These are phyloP conservation scores for Gallinago undulata DNA, from an alignment of 2,113 vertebrate genomes.

Conservation along the genomic window DNA sequence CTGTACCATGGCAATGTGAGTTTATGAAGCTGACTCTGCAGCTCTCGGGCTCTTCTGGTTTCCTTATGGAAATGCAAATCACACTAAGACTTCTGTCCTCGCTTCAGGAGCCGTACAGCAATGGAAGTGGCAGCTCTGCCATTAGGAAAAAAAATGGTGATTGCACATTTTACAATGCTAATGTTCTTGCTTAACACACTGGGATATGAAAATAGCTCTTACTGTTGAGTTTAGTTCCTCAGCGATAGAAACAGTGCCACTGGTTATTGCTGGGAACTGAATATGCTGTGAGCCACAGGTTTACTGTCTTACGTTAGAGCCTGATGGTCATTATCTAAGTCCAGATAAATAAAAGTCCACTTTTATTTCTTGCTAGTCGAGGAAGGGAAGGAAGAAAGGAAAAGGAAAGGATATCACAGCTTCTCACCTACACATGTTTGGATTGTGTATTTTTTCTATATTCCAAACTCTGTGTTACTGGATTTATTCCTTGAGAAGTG, in stretches of 20 bases:
- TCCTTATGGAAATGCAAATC: slow-evolving; percentile 2
- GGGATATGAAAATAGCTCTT: not conserved
- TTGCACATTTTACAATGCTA: not conserved
- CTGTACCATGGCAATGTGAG: not conserved
- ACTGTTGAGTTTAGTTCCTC: not conserved
- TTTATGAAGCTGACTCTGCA: not conserved
- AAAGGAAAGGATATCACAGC: not conserved
- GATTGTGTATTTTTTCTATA: not conserved
- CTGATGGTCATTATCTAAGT: not conserved
- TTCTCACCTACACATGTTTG: not conserved
- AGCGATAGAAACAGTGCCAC: not conserved
- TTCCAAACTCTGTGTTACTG: not conserved
- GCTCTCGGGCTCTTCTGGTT: not conserved
- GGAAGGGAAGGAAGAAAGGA: not conserved
- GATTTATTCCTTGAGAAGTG: not conserved
- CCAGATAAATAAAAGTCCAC: not conserved
- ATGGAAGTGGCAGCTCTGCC: not conserved
- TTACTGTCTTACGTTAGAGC: not conserved
- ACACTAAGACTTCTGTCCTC: not conserved
- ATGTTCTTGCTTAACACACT: not conserved
- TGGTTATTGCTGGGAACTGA: not conserved
- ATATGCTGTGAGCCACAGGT: not conserved
- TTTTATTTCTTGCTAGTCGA: not conserved
- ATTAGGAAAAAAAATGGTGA: not conserved
- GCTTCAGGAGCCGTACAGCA: not conserved